Base-by-base conservation (phyloP, 2,888 invertebrate genomes). In the Agrilus mali region DNA sequence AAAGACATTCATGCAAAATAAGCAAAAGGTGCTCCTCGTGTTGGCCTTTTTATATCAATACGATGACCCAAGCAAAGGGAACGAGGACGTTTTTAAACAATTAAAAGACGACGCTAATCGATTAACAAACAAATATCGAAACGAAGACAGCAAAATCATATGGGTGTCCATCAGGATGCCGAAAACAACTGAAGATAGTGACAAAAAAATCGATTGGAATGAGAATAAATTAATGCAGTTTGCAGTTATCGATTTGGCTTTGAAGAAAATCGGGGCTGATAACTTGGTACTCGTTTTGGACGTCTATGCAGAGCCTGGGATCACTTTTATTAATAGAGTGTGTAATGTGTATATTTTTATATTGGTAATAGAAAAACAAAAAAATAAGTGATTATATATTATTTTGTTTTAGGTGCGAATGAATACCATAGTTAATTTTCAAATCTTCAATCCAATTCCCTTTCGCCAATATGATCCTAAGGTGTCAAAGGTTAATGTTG, bases 401-500 rank as follows among this genome's bases (percentile, higher is more conserved):
- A 36, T 2, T 16, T 52, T 51, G 49, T 62, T 63, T 37, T 63
- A 85, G 85, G 86, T 93, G 10, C 80, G 95, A 46, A 93, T 97
- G 88, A 96, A 95, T 68, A 93, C 93, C 3, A 89, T 97, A 50
- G 69, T 72, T 52, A 83, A 84, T 51, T 83, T 80, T 67, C 95
- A 95, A 72, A 80, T 94, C 56, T 97, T 84, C 70, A 82, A 83
- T 57, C 89, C 95, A n/a, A 80, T 92, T 51, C 87, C 88, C 15
- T 97, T 94, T 68, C 77, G 83, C 56, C 86, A 90, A 60, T 93
- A 83, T 70, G 78, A 92, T 58, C 89, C 88, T 38, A 73, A 75
- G 55, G 70, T 81, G 51, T 49, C 61, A 0, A 53, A 58, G 42
- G 43, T 51, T 12, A 38, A 50, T 7, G 71, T 74, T 41, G 64